Evolutionary conservation across 2,888 invertebrate species (phyloP), one percentile per base, ranked within the genome.

Genomic region (Therioaphis trifolii): DNA sequence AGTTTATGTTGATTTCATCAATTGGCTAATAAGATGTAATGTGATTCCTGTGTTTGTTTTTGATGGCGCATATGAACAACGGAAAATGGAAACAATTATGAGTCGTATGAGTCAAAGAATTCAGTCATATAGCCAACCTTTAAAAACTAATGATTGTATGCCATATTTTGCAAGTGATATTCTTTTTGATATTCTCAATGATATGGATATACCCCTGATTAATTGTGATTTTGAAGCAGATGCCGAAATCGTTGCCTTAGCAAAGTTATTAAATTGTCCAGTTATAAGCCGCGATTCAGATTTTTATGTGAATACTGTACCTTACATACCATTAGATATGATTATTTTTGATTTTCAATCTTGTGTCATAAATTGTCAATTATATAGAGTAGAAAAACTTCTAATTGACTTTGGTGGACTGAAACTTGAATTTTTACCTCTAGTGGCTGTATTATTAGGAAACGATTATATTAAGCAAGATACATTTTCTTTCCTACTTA

Each of bases 281-380:
- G 93, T 98, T 2, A 88, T 98, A 4, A 97, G 96, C 87, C 95
- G 94, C 86, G 98, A 98, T 89, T 97, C 97, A 0, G 98, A 98
- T 89, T 98, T 97, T 89, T 97, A 93, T 87, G 93, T 98, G 86
- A 96, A 94, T 89, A 94, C 95, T 89, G 92, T 95, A 0, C 89
- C 91, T 2, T 96, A 96, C 86, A 93, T 98, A 86, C 95, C 96
- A 0, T 92, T 95, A 86, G 90, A 92, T 46, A 93, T 92, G 35
- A 87, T 95, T 15, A 91, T 92, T 5, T 88, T 90, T 9, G 91
- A 91, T 61, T 80, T 86, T 15, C 72, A 75, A 46, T 74, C 84
- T 49, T 58, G 71, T 18, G 91, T 89, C 40, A 88, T 93, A 84
- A 89, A 91, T 85, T 95, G 96, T 87, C 92, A 93, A 88, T 90